phyloP scores from a whole-genome alignment of 2,888 invertebrate species.

The Bellardia bayeri region DNA sequence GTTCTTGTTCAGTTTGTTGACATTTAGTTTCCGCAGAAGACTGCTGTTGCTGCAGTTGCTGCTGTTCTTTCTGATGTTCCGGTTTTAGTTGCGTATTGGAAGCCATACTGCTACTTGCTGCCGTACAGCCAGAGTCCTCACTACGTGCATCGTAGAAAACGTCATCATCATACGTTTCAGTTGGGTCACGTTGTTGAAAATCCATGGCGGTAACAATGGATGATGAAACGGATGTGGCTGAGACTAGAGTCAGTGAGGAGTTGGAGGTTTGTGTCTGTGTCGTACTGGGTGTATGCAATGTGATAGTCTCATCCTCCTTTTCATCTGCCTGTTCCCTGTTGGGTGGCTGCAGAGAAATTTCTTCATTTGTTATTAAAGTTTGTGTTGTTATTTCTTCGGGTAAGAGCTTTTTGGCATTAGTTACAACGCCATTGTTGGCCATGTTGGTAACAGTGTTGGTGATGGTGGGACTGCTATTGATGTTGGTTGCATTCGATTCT shows the following conservation, averaged over 20 bases:
- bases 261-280: constrained; percentile 53
- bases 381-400: constrained; percentile 23
- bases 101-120: constrained; percentile 69
- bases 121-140: constrained; percentile 79
- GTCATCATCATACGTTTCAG: constrained; percentile 78
- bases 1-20: constrained; percentile 40
- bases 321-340: constrained; percentile 2
- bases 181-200: constrained; percentile 69
- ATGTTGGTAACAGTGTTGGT: not conserved
- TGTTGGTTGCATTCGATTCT: constrained; percentile 52
- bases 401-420: constrained; percentile 2
- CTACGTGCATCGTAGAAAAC: constrained; percentile 83
- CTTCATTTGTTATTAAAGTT: not conserved
- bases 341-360: constrained; percentile 16
- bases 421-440: not conserved
- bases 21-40: constrained; percentile 56
- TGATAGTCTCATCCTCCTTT: not conserved
- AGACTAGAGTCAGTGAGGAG: constrained; percentile 66
- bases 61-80: constrained; percentile 44
- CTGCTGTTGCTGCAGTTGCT: constrained; percentile 19
- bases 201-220: constrained; percentile 61
- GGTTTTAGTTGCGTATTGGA: constrained; percentile 57
- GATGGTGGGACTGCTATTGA: constrained; percentile 40
- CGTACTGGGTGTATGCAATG: constrained; percentile 38
- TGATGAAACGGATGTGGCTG: constrained; percentile 71